Base-by-base conservation (phyloP, 1,140 invertebrate species). In the Papilio glaucus region DNA sequence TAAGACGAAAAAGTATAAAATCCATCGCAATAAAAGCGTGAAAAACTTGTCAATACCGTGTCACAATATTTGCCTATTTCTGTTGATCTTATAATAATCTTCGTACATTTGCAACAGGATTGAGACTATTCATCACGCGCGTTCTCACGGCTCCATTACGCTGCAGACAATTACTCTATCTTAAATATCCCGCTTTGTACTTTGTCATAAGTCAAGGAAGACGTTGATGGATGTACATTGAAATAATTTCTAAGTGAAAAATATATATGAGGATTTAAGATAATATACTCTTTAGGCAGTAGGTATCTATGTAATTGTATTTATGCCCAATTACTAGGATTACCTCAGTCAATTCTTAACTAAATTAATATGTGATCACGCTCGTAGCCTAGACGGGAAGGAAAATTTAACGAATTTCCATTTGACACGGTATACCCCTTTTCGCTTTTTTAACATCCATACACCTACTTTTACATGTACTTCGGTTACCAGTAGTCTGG, bases 121-220 rank as follows among this genome's bases (percentile, higher is more conserved):
- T 57, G 49, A 24, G 49, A 24, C 49, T 26, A 57, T 57, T 57
- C 21, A 57, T 57, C 49, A 57, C 49, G 49, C 9, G 21, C 21
- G 49, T 57, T 49, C 45, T 49, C 24, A 57, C 18, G 49, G 49
- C 49, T 57, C 49, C 49, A 57, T 57, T 57, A 57, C 49, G 21
- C 49, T 18, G 49, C 49, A 57, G 21, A 57, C 49, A 57, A 57
- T 57, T 57, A 57, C 49, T 57, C 49, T 57, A 57, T 57, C 49
- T 57, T 57, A 57, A 57, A 57, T 57, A 57, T 57, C 49, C 49
- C 49, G 18, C 21, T 57, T 26, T 57, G 49, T 57, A 57, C 49
- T 57, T 57, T 57, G 49, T 57, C 49, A 57, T 57, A 57, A 57
- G 49, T 57, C 49, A 57, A 57, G 21, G 49, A 57, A 57, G 49